Base-by-base conservation (phyloP, 2,888 invertebrate species). In the Pogonocherus hispidulus region DNA sequence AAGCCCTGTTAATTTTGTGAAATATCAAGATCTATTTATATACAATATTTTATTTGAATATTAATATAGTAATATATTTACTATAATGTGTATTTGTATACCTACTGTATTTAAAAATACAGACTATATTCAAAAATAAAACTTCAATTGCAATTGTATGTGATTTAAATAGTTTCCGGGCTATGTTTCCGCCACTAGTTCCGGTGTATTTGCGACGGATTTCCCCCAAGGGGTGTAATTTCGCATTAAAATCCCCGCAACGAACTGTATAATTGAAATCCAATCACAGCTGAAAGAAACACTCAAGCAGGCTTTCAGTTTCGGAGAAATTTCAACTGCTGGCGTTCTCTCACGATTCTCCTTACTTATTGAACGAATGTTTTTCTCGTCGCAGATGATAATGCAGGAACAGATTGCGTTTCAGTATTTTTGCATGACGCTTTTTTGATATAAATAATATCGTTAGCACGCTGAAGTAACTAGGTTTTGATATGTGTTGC, bases 221-320 rank as follows among this genome's bases (percentile, higher is more conserved):
- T 55, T 16, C 41, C 11, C 9, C 37, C 11, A 41, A 55, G 41
- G 27, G 27, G 27, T 8, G 41, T n/a, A 41, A 41, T 41, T 41
- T 16, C 14, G 14, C 41, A 41, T 41, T 41, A 4, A 41, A 41
- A 41, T 41, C 41, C 41, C 41, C n/a, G 41, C 32, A 52, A 32
- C 19, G 52, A 52, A 18, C 32, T 27, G 19, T 18, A 18, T 52
- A 52, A 41, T 41, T 41, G 41, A 41, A 14, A 41, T n/a, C 41
- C n/a, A 41, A 52, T 32, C 52, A 32, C 52, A 32, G 22, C 11
- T 52, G 52, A 52, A 32, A 52, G 32, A 52, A 52, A 52, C 52
- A 32, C 52, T 52, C 32, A 32, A 52, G 32, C 32, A 19, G 22
- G 47, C 51, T 51, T 27, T 27, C n/a, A 52, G 52, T 19, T 2